A percentile compares a stretch with the other conserved stretches of the same genome.
Conservation (phyloP, 2,113 vertebrate species). For the Heterotis niloticus region DNA sequence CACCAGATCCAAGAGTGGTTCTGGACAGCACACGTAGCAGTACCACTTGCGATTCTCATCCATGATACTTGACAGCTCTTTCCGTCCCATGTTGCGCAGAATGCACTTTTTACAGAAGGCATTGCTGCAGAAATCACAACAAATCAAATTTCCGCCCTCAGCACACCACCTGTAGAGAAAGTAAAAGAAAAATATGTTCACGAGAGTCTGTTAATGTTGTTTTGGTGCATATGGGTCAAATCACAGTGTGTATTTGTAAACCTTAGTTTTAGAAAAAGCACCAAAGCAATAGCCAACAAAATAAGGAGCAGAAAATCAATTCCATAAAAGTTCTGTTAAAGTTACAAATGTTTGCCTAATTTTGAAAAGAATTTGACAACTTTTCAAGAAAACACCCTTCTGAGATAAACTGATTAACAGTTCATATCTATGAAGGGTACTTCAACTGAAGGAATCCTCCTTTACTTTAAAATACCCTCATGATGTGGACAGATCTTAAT, state of each 20-base stretch:
- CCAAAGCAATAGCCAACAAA: too few species aligned
- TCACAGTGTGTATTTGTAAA: background rate
- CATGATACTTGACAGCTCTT: slow-evolving; percentile 86
- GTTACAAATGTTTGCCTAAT: too few species aligned
- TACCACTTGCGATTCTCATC: slow-evolving; percentile 92
- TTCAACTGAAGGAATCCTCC: too few species aligned
- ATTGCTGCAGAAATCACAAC: slow-evolving; percentile 96
- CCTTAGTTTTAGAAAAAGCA: too few species aligned
- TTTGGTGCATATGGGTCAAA: background rate
- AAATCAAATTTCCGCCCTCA: slow-evolving; percentile 96
- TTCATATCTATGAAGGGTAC: too few species aligned
- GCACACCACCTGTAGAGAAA: slow-evolving; percentile 86
- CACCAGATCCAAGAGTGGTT: slow-evolving; percentile 87
- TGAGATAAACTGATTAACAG: too few species aligned
- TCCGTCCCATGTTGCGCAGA: slow-evolving; percentile 88
- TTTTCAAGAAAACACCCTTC: too few species aligned
- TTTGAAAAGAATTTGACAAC: too few species aligned
- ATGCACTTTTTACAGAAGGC: slow-evolving; percentile 99
- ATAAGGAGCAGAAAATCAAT: too few species aligned
- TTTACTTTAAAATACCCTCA: too few species aligned
- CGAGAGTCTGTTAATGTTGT: background rate
- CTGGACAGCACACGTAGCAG: slow-evolving; percentile 91
- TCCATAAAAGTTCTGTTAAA: too few species aligned
- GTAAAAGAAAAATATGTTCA: background rate
- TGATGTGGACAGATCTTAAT: too few species aligned